Conservation (phyloP, 1,140 invertebrate genomes). For the Orius insidiosus region DNA sequence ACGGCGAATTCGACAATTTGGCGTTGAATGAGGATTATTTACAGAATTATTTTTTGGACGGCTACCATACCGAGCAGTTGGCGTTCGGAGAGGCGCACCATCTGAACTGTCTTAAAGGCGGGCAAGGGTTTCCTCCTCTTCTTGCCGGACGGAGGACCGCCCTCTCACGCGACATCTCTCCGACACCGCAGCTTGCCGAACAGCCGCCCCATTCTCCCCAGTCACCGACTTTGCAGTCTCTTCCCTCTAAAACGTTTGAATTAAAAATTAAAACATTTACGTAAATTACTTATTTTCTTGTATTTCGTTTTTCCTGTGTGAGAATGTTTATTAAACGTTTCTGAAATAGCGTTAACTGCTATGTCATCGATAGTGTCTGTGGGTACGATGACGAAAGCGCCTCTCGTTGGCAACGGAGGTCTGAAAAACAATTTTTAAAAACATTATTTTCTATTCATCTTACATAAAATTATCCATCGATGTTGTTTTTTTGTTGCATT, state of each 20-base stretch:
- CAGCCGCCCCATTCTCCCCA: constrained; percentile 76
- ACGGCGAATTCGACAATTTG: neutral
- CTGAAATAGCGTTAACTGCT: neutral
- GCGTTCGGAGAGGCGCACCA: constrained; percentile 58
- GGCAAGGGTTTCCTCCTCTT: constrained; percentile 57
- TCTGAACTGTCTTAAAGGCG: constrained; percentile 60
- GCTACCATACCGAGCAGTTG: constrained; percentile 31
- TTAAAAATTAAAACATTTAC: neutral
- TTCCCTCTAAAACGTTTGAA: constrained; percentile 23
- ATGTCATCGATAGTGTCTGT: neutral
- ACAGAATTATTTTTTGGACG: constrained; percentile 3
- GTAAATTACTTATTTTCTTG: neutral
- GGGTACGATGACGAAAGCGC: too few species aligned
- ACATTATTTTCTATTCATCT: neutral
- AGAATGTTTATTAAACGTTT: too few species aligned
- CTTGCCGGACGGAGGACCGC: constrained; percentile 54
- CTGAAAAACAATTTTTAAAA: constrained; percentile 4
- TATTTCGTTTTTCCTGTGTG: too few species aligned
- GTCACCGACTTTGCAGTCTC: constrained; percentile 68
- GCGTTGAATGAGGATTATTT: constrained; percentile 6
- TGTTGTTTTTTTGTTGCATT: constrained; percentile 15
- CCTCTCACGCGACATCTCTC: constrained; percentile 60
- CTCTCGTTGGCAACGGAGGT: constrained; percentile 18
- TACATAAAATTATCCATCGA: constrained; percentile 6
- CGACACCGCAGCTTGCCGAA: constrained; percentile 70